Conservation (phyloP, 2,888 invertebrate genomes). For the Nemoura dubitans region DNA sequence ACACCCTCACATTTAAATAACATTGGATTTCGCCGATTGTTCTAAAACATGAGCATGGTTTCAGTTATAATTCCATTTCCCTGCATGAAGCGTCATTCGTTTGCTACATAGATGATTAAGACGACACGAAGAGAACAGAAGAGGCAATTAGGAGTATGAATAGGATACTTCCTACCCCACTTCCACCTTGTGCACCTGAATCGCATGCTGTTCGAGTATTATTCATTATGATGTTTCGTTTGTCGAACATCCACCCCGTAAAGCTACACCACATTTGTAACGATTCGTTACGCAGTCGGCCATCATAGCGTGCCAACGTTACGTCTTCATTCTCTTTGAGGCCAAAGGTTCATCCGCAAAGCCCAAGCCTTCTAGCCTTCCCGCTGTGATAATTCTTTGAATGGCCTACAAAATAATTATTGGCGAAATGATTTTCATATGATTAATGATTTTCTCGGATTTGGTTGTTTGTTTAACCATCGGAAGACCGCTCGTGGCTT, state of each 20-base stretch:
- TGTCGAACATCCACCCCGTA: not conserved
- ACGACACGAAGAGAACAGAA: not conserved
- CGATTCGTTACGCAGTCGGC: constrained; percentile 41
- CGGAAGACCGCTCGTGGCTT: constrained; percentile 17
- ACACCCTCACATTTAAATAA: not conserved
- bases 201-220: constrained; percentile 8
- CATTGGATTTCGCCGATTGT: not conserved
- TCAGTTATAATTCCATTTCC: not conserved
- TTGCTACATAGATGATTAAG: not conserved
- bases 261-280: constrained; percentile 36
- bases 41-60: not conserved
- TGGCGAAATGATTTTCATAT: not conserved
- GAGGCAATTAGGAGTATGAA: not conserved
- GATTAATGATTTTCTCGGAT: not conserved
- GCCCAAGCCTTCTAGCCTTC: not conserved
- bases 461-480: not conserved
- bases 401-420: not conserved
- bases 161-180: not conserved
- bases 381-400: not conserved
- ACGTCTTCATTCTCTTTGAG: not conserved
- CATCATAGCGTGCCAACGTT: not conserved
- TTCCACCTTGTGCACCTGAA: not conserved
- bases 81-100: not conserved
- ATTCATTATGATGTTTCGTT: constrained; percentile 36
- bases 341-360: not conserved